Evolutionary conservation across 2,888 invertebrate genomes (phyloP), one percentile per base, ranked within the genome.

Genomic region (Tetragonisca angustula): DNA sequence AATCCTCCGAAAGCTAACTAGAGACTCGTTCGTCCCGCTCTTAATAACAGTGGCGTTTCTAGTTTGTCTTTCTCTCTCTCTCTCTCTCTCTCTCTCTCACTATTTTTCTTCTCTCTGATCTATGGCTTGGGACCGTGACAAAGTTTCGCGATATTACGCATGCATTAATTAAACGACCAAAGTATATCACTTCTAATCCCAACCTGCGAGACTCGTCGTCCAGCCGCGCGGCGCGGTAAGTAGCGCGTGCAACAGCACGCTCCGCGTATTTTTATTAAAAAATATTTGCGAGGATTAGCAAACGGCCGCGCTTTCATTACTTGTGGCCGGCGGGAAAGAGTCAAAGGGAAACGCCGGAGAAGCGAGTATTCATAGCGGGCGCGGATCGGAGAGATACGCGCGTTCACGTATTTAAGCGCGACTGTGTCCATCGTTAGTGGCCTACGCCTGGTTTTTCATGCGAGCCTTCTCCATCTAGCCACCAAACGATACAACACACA

Each of bases 261-360:
- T 83, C 74, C 67, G n/a, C 84, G 78, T 70, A 84, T 86, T 87
- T 84, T 87, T 84, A 87, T 87, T 87, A 87, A 87, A 87, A 87
- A 87, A 87, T 87, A 87, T 87, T 87, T 87, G 76, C 84, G 73
- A 69, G 87, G 84, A 87, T 87, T 87, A 87, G 87, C 76, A 76
- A 43, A 71, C 61, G 73, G 84, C 82, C 76, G 77, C 50, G 87
- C 71, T 87, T 87, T 87, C 86, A 87, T 87, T 87, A 87, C 86
- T 79, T 76, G 81, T 73, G 76, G 76, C 79, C 73, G 73, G 84
- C 76, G 75, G 54, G 54, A 68, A 82, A 73, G 84, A 78, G 81
- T 73, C 81, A 79, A 86, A 86, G 87, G 83, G 64, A 68, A 69
- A 76, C 76, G 70, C 74, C 83, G 76, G 62, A 81, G 82, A 85